These are phyloP conservation scores for Carettochelys insculpta DNA, from an alignment of 2,113 vertebrate species.

Conservation along the genomic window DNA sequence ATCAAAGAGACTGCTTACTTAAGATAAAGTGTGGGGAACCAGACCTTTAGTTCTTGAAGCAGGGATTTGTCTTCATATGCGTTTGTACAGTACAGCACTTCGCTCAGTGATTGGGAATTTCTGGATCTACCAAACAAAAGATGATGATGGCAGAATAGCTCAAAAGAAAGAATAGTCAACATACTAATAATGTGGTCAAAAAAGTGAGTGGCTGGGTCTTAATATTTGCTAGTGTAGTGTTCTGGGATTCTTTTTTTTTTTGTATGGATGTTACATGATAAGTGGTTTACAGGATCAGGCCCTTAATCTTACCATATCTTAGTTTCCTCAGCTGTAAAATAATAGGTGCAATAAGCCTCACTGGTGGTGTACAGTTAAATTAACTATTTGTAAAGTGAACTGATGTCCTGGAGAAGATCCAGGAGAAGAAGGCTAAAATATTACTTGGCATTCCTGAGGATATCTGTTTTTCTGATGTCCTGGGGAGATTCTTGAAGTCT, in stretches of 20 bases:
- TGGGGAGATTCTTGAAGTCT: background rate
- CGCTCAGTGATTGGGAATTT: background rate
- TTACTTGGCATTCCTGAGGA: background rate
- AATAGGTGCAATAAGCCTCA: background rate
- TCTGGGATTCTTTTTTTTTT: background rate
- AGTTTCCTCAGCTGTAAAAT: background rate
- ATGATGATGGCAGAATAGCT: background rate
- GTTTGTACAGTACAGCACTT: background rate
- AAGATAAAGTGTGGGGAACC: background rate
- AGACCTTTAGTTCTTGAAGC: background rate
- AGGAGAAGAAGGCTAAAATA: background rate
- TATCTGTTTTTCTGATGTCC: background rate
- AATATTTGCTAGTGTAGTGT: background rate
- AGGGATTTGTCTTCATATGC: background rate
- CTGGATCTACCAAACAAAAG: background rate
- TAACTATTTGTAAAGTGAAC: background rate
- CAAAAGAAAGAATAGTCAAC: background rate
- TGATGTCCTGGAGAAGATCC: background rate
- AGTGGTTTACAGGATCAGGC: background rate
- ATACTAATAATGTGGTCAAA: background rate
- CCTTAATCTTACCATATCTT: background rate
- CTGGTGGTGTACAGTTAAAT: background rate
- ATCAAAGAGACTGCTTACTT: background rate
- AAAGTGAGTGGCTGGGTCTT: background rate
- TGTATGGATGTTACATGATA: background rate